phyloP scores from a whole-genome alignment of 2,888 invertebrate genomes.

The Rotaria socialis region DNA sequence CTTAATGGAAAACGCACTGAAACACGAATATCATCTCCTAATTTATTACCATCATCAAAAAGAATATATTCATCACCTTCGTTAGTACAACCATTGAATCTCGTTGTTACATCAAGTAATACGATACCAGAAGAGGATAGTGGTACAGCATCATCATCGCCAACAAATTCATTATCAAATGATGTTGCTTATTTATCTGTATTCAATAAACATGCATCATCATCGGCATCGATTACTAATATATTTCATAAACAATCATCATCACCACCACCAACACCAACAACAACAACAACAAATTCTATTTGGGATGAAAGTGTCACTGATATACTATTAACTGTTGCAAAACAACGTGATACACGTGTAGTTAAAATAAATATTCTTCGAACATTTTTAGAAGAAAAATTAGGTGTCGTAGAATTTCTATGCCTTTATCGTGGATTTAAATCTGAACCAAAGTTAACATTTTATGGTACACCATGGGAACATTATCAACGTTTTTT shows the following conservation, averaged over 20 bases:
- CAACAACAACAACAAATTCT: neutral
- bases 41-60: neutral
- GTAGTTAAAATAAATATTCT: conserved; percentile 10
- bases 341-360: conserved; percentile 1
- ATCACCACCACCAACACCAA: no score
- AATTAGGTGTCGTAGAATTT: conserved; percentile 35
- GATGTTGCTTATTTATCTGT: neutral
- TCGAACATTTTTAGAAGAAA: conserved; percentile 24
- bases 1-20: neutral
- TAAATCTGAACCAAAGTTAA: conserved; percentile 35
- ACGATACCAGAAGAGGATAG: neutral
- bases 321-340: neutral
- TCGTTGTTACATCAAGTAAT: neutral
- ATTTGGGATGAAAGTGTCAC: conserved; percentile 31
- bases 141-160: neutral
- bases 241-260: neutral
- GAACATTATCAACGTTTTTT: conserved; percentile 34
- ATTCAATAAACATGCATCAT: neutral
- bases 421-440: conserved; percentile 15
- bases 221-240: neutral
- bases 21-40: neutral
- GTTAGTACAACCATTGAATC: neutral
- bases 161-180: conserved; percentile 1
- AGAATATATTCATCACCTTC: neutral
- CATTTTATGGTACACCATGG: conserved; percentile 20